phyloP scores from a whole-genome alignment of 2,113 vertebrate genomes.

The Labrus mixtus region DNA sequence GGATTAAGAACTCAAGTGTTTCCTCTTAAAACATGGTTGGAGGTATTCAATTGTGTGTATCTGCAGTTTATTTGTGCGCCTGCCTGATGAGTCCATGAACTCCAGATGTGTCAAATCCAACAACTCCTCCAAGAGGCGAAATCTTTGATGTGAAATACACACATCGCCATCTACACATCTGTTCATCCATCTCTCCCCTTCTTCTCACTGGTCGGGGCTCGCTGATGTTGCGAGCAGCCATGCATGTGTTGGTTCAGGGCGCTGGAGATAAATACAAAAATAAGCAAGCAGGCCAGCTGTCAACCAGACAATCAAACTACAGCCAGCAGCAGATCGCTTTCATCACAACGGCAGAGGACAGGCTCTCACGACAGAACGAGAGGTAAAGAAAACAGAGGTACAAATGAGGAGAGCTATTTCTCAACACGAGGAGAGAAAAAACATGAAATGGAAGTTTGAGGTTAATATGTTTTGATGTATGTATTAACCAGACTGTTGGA shows the following conservation, averaged over 20 bases:
- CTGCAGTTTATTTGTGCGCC: constrained; percentile 1
- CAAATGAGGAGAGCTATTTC: constrained; percentile 9
- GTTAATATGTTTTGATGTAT: constrained; percentile 57
- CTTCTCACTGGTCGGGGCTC: constrained; percentile 24
- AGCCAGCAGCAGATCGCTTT: constrained; percentile 63
- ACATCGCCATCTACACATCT: constrained; percentile 44
- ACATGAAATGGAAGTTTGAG: constrained; percentile 41
- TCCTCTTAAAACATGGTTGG: constrained; percentile 16
- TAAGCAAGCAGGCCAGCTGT: constrained; percentile 75
- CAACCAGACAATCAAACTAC: constrained; percentile 65
- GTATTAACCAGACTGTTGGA: constrained; percentile 26
- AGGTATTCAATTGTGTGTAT: constrained; percentile 28
- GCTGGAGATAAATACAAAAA: constrained; percentile 69
- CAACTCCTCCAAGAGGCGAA: constrained; percentile 27
- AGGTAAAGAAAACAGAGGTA: constrained; percentile 50
- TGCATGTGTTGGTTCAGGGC: constrained; percentile 38
- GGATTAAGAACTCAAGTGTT: constrained; percentile 43
- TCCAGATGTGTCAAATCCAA: constrained; percentile 62
- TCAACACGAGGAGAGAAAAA: constrained; percentile 11
- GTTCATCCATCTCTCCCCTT: constrained; percentile 15
- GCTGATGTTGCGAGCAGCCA: constrained; percentile 17
- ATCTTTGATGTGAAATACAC: constrained; percentile 51
- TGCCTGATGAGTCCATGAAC: constrained; percentile 37
- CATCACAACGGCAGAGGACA: constrained; percentile 49
- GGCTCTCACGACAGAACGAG: constrained; percentile 12